Base-by-base conservation (phyloP, 2,797 vertebrate species). In the Epinephelus coioides region DNA sequence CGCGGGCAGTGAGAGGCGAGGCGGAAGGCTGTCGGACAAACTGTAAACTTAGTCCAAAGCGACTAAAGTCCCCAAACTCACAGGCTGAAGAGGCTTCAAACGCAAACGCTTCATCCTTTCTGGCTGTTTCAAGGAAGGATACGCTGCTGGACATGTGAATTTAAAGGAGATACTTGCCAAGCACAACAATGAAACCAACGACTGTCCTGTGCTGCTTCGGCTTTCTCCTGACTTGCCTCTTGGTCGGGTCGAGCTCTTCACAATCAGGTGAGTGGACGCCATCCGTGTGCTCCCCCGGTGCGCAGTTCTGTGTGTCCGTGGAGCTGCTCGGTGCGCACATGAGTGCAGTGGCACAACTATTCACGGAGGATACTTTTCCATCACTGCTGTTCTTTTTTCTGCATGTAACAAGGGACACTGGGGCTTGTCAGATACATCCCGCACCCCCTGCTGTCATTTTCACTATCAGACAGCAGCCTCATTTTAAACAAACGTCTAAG, bases 101-200 rank as follows among this genome's bases (percentile, higher is more conserved):
- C 63, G 77, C 60, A 59, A 11, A 57, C 65, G 77, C 60, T 30
- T 68, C 75, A 85, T 83, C 78, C 81, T 83, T 73, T 78, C 82
- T 65, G 76, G 64, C 84, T 82, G 86, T 60, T 81, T 81, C 84
- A 83, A 81, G 85, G 80, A 86, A 76, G 91, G 89, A 93, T 90
- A 93, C 89, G 89, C 84, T 80, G 79, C 90, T 93, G 95, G 96
- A 95, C 95, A 96, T 96, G 95, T 96, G 95, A 96, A 95, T 92
- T 87, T 83, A 84, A 93, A 93, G 93, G 93, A 92, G 93, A 92
- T 94, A 93, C 76, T 86, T 79, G 83, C 61, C 90, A 89, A 86
- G 89, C 91, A 83, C 87, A 94, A 94, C 86, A 80, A 94, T 96
- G 95, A 95, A 94, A 93, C 92, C 91, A 86, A 88, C 91, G 73